These are phyloP conservation scores for Aphyosemion australe DNA, from an alignment of 2,113 vertebrate species.

Conservation along the genomic window DNA sequence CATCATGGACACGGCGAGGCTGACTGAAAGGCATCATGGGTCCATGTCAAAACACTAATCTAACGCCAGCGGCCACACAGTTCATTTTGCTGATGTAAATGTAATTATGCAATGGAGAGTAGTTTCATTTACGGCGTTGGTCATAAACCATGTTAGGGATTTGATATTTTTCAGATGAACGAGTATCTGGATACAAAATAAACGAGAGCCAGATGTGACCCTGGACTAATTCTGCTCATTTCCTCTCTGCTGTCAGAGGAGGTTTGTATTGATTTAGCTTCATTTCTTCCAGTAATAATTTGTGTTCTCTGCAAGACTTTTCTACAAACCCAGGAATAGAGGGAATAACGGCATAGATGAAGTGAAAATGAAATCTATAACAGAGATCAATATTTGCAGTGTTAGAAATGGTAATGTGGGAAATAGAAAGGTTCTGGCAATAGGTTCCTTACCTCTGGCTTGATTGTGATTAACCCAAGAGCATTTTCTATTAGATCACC, in stretches of 20 bases:
- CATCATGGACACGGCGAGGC: conserved; percentile 26
- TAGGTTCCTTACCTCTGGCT: too few species aligned
- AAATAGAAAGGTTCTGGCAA: too few species aligned
- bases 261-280: conserved; percentile 6
- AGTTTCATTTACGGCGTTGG: conserved; percentile 28
- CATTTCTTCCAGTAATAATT: too few species aligned
- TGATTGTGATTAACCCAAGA: too few species aligned
- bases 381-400: too few species aligned
- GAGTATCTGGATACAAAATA: conserved; percentile 30
- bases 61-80: conserved; percentile 15
- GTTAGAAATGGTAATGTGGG: too few species aligned
- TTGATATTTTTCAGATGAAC: conserved; percentile 55
- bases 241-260: conserved; percentile 8
- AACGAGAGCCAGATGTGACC: conserved; percentile 56
- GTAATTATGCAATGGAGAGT: conserved; percentile 14
- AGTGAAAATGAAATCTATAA: too few species aligned
- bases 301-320: too few species aligned
- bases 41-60: conserved; percentile 45
- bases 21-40: conserved; percentile 25
- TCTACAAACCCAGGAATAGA: too few species aligned
- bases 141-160: conserved; percentile 39
- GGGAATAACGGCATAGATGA: too few species aligned
- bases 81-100: conserved; percentile 25
- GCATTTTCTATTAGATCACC: too few species aligned
- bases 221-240: conserved; percentile 42